These are phyloP conservation scores for Amphiprion percula DNA, from an alignment of 2,113 vertebrate genomes.

Conservation along the genomic window DNA sequence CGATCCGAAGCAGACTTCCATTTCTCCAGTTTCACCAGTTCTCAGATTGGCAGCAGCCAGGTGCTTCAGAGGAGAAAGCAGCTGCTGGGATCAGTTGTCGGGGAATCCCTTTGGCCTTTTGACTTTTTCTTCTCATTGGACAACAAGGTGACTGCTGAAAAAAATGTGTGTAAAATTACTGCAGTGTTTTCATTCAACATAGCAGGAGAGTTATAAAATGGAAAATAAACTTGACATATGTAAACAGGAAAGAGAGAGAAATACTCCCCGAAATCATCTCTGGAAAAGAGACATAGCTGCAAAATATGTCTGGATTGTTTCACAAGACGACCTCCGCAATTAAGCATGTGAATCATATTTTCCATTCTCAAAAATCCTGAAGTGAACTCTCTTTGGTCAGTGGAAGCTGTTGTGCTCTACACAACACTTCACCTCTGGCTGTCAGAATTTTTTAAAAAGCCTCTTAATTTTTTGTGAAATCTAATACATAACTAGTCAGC, in stretches of 20 bases:
- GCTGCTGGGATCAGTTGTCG: conserved; percentile 44
- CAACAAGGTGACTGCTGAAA: conserved; percentile 44
- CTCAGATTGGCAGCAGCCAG: conserved; percentile 69
- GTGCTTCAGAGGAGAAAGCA: conserved; percentile 57
- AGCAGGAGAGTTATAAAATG: conserved; percentile 44
- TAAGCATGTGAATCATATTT: conserved; percentile 76
- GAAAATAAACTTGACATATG: conserved; percentile 59
- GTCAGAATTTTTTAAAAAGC: neutral
- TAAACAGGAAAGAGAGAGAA: conserved; percentile 65
- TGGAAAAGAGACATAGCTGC: conserved; percentile 45
- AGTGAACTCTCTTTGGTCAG: conserved; percentile 58
- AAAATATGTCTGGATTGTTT: conserved; percentile 72
- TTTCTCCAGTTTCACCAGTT: conserved; percentile 64
- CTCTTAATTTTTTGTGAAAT: conserved; percentile 46
- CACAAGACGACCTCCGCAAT: conserved; percentile 67
- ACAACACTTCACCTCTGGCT: conserved; percentile 24
- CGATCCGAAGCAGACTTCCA: conserved; percentile 50
- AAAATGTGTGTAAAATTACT: conserved; percentile 57
- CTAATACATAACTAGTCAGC: conserved; percentile 25
- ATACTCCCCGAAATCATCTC: conserved; percentile 39
- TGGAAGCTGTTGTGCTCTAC: conserved; percentile 45
- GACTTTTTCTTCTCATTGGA: conserved; percentile 36
- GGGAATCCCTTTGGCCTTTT: conserved; percentile 56
- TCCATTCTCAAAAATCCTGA: conserved; percentile 69
- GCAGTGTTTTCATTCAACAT: conserved; percentile 46